Base-by-base conservation (phyloP, 2,888 invertebrate genomes). In the Chloroclysta siterata region DNA sequence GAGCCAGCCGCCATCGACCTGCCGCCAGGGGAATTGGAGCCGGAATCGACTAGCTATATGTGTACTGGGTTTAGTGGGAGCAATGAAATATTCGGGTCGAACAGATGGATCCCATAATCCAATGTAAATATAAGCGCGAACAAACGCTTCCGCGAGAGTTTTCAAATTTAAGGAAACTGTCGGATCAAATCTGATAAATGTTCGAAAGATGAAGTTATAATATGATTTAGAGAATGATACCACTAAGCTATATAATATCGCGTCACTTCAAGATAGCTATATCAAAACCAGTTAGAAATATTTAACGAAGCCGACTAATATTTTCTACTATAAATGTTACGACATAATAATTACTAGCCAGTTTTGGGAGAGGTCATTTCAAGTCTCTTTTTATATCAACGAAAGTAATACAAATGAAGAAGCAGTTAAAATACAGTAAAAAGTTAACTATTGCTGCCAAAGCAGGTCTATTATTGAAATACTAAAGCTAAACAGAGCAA, bases 41-140 rank as follows among this genome's bases (percentile, higher is more conserved):
- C 70, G 66, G 66, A 69, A 65, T 55, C 55, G 56, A 13, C 60
- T 44, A 53, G 51, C 62, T 63, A 66, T 71, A 68, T 68, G 65
- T 66, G 36, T 39, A 39, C 36, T 39, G 36, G 36, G 63, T 65
- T 69, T 60, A 73, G 70, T 55, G 60, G 64, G 66, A 71, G 60
- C 76, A 75, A 72, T 71, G 76, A 77, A 74, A 77, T 76, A 83
- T 82, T 77, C 79, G 75, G 82, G 79, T 80, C 79, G 72, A 74
- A 74, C 84, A 84, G 83, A 78, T 83, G 85, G 76, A 79, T 77
- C 78, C 77, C 79, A 77, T 79, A 77, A 78, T 81, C 78, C 75
- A 60, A 44, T 53, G 48, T 58, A 53, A 53, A 48, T 55, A 42
- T 52, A 56, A 56, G 11, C 51, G 15, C 14, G n/a, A n/a, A 73